phyloP scores from a whole-genome alignment of 2,113 vertebrate genomes.

The Alethe diademata region DNA sequence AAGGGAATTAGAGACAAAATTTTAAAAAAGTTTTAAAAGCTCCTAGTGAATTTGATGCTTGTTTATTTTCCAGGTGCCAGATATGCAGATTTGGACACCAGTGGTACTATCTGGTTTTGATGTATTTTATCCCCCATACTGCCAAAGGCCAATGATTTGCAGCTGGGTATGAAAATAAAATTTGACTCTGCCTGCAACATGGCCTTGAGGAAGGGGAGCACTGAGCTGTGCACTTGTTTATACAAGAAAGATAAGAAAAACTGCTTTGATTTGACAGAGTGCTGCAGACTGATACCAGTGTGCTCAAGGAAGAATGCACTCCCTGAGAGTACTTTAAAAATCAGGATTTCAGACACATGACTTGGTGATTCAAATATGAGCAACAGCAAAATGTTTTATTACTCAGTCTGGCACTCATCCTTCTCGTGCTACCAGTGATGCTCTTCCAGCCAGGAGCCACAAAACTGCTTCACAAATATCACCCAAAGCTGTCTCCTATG shows the following conservation, averaged over 20 bases:
- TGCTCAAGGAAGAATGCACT: neutral
- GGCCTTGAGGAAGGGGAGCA: neutral
- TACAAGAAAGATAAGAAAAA: constrained; percentile 25
- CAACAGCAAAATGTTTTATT: neutral
- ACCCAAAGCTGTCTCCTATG: neutral
- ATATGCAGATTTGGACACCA: neutral
- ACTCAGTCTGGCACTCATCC: neutral
- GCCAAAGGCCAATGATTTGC: neutral
- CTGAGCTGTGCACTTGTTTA: constrained; percentile 3
- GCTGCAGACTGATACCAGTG: neutral
- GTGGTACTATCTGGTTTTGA: neutral
- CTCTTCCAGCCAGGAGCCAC: neutral
- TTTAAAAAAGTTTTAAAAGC: neutral
- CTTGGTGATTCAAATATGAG: neutral
- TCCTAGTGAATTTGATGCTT: neutral
- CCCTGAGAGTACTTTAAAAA: neutral
- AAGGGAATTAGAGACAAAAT: neutral
- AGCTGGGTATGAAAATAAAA: neutral
- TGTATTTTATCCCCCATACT: neutral
- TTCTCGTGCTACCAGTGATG: neutral
- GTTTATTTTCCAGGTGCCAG: neutral
- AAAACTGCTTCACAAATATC: neutral
- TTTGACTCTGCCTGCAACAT: neutral
- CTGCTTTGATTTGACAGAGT: neutral
- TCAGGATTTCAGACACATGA: neutral